Base-by-base conservation (phyloP, 2,797 vertebrate species). In the Platalea minor region DNA sequence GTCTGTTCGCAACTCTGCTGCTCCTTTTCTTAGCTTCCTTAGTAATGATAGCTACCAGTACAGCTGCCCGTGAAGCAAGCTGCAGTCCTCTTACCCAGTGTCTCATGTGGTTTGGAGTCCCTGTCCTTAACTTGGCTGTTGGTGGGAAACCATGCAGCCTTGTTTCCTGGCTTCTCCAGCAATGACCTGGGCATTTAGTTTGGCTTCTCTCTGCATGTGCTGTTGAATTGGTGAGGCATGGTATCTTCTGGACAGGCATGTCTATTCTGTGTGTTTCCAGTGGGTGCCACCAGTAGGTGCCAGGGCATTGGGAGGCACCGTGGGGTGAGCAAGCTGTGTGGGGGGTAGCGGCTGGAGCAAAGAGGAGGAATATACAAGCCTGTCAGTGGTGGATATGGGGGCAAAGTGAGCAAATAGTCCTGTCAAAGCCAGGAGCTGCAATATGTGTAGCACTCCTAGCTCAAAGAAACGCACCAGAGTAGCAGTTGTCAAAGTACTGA, bases 11-110 rank as follows among this genome's bases (percentile, higher is more conserved):
- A 83, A 33, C 46, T 88, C 37, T 72, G 39, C 79, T 86, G 33
- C 51, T 92, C 17, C 26, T 83, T 91, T 84, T 78, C 26, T 93
- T n/a, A 21, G 15, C 43, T 89, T 91, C 54, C 33, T 72, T 73
- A 29, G 29, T 61, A 24, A 48, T 57, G 59, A n/a, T n/a, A 75
- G n/a, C 73, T 91, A 24, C 39, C 83, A 77, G 56, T 45, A 8
- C 46, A 79, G 63, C 64, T 81, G 74, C 43, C 75, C 1, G 1
- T 1, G 5, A 53, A 61, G 25, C 72, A 75, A 72, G 23, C 73
- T 82, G 39, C 11, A 28, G 41, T 73, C 20, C 17, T 89, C 50
- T 67, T 80, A 37, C 48, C 31, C 31, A 18, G 3, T 43, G 25
- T 68, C 50, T 72, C 4, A 0, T 59, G 20, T 29, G 31, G 13